Base-by-base conservation (phyloP, 2,797 vertebrate genomes). In the Botia almorhae region DNA sequence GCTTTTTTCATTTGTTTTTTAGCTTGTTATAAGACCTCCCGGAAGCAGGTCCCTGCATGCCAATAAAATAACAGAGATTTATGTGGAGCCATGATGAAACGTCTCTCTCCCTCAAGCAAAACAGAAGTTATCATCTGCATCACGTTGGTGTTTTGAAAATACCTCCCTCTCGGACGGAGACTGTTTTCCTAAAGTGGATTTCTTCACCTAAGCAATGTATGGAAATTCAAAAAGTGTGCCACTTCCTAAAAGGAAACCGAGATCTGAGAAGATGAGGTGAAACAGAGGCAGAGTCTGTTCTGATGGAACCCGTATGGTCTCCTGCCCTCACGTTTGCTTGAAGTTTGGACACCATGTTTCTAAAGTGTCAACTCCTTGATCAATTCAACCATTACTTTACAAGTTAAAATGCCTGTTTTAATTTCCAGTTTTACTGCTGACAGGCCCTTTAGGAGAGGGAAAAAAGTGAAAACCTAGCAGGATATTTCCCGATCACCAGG, bases 1-100 rank as follows among this genome's bases (percentile, higher is more conserved):
- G 53, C 81, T 82, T 74, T 84, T 85, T 83, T 82, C 76, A 73
- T 76, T 86, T 82, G 80, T 75, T 83, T 64, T 79, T 69, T 21
- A n/a, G 39, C 80, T 82, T 78, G 69, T 81, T 85, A 65, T 33
- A 48, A 79, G 82, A 69, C 70, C 68, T 81, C 55, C 63, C 71
- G 23, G 74, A 84, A 64, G 71, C 26, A 64, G 36, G 71, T 85
- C 81, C 63, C 61, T 13, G 19, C 81, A 53, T 36, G 17, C 76
- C 73, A 75, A 81, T 81, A 82, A 81, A 83, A 83, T 81, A 82
- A 78, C 53, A 11, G 16, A 76, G 65, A 76, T 82, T 71, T 69
- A 51, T 83, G 65, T 61, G 82, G 76, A 84, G 80, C 75, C 58
- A 14, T 43, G 56, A 74, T 65, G 61, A 73, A 83, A 77, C 51